Conservation (phyloP, 2,797 vertebrate genomes). For the Podarcis siculus region DNA sequence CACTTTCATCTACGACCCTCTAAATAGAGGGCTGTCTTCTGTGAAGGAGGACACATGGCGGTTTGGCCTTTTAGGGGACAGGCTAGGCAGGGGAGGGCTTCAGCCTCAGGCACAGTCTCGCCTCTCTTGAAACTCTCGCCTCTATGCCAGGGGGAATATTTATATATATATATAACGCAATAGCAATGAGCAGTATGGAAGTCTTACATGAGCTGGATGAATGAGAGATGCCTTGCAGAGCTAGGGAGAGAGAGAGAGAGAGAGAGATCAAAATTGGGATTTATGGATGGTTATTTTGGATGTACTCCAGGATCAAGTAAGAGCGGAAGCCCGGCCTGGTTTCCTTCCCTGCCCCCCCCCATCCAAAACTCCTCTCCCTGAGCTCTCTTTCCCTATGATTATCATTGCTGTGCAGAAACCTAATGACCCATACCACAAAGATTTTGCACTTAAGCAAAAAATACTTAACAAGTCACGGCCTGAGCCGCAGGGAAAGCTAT, state of each 20-base stretch:
- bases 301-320: conserved; percentile 5
- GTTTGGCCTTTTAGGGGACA: too few species aligned
- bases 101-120: not conserved
- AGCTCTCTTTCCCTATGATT: not conserved
- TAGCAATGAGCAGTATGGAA: too few species aligned
- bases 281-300: conserved; percentile 23
- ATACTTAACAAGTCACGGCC: not conserved
- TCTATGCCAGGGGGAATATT: too few species aligned
- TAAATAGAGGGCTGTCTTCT: too few species aligned
- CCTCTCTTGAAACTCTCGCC: not conserved
- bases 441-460: conserved; percentile 53
- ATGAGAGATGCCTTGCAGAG: too few species aligned
- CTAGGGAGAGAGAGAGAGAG: not conserved
- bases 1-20: too few species aligned
- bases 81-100: too few species aligned
- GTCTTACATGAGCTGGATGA: too few species aligned
- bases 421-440: conserved; percentile 24
- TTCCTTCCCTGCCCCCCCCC: too few species aligned
- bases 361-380: not conserved
- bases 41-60: too few species aligned
- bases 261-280: not conserved
- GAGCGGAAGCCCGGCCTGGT: not conserved
- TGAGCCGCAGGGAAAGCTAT: not conserved
- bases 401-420: not conserved
- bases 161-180: too few species aligned